Evolutionary conservation across 2,113 vertebrate genomes (phyloP), one percentile per base, ranked within the genome.

Genomic region (Sarotherodon lohbergeri): DNA sequence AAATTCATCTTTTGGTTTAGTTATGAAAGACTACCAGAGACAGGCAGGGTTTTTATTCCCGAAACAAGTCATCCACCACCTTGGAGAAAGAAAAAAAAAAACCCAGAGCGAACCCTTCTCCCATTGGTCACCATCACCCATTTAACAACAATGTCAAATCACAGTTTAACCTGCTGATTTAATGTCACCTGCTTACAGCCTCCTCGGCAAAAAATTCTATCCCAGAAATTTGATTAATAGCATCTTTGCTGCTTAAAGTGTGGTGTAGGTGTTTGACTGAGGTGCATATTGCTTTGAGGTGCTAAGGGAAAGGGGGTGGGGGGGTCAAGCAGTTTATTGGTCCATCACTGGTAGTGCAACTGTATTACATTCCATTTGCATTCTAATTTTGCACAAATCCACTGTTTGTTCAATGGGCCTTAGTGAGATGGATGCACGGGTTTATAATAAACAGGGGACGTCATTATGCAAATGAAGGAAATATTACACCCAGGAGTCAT

Each of bases 391-490:
- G 86, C 85, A 94, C 93, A 95, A 94, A 95, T 94, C 90, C 84
- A 76, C 87, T 87, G 92, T 90, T 94, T 94, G 94, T 94, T 95
- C 93, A 93, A 92, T 94, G 93, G 88, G 86, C 91, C 92, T 94
- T 83, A 90, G 92, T 91, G 91, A 95, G 91, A 96, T 94, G 94
- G 86, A 95, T 96, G 95, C 82, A 84, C 79, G 85, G 90, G 86
- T 96, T 95, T 91, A 94, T 94, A 92, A 93, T 88, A 93, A 96
- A 95, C 90, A 94, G 85, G 90, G 85, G 86, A 92, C 68, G 88
- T 92, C 90, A 90, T 95, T 96, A 95, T 95, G 93, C 94, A 95
- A 94, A 96, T 95, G 83, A 89, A 22, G 89, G 48, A 92, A 92
- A 94, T 93, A 94, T 95, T 90, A 94, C 90, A 86, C 90, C 90